phyloP scores from a whole-genome alignment of 1,140 invertebrate species.

The Leptonema lineaticorne region DNA sequence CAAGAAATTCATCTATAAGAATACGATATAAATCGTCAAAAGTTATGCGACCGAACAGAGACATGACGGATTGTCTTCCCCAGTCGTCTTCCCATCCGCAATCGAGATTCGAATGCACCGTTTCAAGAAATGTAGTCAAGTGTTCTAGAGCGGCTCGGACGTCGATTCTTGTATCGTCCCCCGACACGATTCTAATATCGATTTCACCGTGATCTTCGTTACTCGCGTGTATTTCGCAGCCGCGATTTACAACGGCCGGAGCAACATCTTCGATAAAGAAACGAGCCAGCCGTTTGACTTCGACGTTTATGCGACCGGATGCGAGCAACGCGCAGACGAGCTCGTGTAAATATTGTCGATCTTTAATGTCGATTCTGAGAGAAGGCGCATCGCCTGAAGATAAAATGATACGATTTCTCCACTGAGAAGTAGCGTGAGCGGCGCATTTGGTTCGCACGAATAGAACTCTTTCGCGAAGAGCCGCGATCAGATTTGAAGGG shows the following conservation, averaged over 20 bases:
- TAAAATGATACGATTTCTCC: constrained; percentile 30
- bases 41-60: constrained; percentile 45
- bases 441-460: constrained; percentile 28
- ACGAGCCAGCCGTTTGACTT: constrained; percentile 29
- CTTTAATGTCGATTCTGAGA: constrained; percentile 28
- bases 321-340: constrained; percentile 30
- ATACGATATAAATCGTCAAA: constrained; percentile 35
- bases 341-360: constrained; percentile 36
- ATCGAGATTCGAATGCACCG: constrained; percentile 31
- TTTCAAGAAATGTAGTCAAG: constrained; percentile 32
- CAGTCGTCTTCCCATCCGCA: constrained; percentile 44
- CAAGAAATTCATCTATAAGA: constrained; percentile 25
- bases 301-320: constrained; percentile 33
- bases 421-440: constrained; percentile 30
- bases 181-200: constrained; percentile 16
- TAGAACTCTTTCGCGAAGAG: constrained; percentile 25
- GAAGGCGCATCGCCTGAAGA: constrained; percentile 6
- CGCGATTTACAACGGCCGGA: constrained; percentile 22
- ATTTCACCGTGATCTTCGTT: constrained; percentile 3
- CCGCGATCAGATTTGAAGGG: not conserved
- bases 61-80: constrained; percentile 43
- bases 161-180: constrained; percentile 22
- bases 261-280: constrained; percentile 27
- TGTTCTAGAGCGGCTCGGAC: constrained; percentile 31
- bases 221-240: too few species aligned